Evolutionary conservation across 2,888 invertebrate species (phyloP).

Genomic region (Eucriotettix oculatus): DNA sequence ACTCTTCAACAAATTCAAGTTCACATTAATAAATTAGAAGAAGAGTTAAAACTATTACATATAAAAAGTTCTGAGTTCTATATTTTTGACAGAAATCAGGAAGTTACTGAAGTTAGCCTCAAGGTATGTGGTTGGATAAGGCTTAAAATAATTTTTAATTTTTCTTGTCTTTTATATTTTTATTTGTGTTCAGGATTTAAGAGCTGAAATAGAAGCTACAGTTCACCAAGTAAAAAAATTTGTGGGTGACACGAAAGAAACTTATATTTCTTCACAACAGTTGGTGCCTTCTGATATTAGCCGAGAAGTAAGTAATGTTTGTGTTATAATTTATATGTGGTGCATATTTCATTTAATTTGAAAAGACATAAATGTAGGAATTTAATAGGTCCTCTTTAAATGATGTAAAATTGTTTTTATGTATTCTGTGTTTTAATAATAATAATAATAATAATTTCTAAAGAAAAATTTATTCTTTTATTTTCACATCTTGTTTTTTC

Average conservation of each 20-base stretch:
- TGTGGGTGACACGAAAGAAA: slow-evolving; percentile 38
- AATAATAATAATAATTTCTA: too few species aligned
- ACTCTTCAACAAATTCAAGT: slow-evolving; percentile 58
- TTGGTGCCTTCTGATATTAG: slow-evolving; percentile 56
- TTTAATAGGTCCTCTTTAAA: too few species aligned
- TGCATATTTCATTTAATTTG: neutral
- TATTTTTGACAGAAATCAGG: slow-evolving; percentile 60
- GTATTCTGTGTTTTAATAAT: too few species aligned
- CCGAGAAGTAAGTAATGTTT: slow-evolving; percentile 28
- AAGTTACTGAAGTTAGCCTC: slow-evolving; percentile 41
- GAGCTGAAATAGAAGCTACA: slow-evolving; percentile 37
- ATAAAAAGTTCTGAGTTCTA: slow-evolving; percentile 52
- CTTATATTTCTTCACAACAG: slow-evolving; percentile 44
- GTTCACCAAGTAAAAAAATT: slow-evolving; percentile 39
- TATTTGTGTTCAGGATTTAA: slow-evolving; percentile 25
- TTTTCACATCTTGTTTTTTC: too few species aligned
- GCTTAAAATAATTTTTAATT: neutral
- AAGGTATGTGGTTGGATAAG: slow-evolving; percentile 20
- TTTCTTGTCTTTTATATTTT: too few species aligned
- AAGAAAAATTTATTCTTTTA: too few species aligned
- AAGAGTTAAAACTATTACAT: slow-evolving; percentile 46
- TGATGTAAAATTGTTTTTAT: too few species aligned
- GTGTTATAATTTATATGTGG: neutral
- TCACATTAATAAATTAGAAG: slow-evolving; percentile 50
- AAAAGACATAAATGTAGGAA: too few species aligned